Percentiles rank a stretch among this genome's conserved stretches.
Evolutionary conservation across 1,140 invertebrate genomes (phyloP).

Genomic region (Drosophila repleta): DNA sequence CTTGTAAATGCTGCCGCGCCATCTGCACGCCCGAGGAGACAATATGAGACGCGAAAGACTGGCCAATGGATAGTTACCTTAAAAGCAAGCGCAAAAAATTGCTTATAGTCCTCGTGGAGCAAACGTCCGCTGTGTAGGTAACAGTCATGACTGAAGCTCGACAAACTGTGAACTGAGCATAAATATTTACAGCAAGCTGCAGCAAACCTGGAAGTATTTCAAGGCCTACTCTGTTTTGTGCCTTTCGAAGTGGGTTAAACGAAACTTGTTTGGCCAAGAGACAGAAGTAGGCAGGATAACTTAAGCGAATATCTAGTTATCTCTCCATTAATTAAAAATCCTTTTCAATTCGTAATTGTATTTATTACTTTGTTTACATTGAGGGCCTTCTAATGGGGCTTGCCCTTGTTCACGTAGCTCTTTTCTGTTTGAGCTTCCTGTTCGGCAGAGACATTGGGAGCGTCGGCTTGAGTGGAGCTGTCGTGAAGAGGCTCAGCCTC

Average conservation of each 20-base stretch:
- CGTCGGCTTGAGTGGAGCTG: too few species aligned
- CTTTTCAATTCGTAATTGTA: too few species aligned
- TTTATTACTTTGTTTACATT: not conserved
- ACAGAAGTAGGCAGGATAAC: too few species aligned
- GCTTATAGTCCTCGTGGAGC: slow-evolving; percentile 55
- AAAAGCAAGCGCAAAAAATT: slow-evolving; percentile 62
- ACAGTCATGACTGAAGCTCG: slow-evolving; percentile 61
- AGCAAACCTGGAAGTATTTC: not conserved
- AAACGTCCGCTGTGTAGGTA: slow-evolving; percentile 66
- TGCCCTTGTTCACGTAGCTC: not conserved
- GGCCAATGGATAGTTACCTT: slow-evolving; percentile 39
- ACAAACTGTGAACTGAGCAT: not conserved
- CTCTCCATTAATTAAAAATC: too few species aligned
- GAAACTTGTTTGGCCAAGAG: too few species aligned
- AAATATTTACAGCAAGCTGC: too few species aligned
- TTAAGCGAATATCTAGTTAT: too few species aligned
- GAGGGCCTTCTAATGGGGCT: not conserved
- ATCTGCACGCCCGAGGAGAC: too few species aligned
- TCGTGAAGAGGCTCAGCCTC: too few species aligned
- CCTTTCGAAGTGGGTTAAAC: too few species aligned
- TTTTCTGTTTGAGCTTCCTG: not conserved
- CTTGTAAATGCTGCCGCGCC: slow-evolving; percentile 98
- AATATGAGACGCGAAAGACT: too few species aligned
- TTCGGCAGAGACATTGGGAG: not conserved
- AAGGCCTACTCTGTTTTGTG: slow-evolving; percentile 11